Conservation (phyloP, 2,888 invertebrate species). For the Chirona hameri region DNA sequence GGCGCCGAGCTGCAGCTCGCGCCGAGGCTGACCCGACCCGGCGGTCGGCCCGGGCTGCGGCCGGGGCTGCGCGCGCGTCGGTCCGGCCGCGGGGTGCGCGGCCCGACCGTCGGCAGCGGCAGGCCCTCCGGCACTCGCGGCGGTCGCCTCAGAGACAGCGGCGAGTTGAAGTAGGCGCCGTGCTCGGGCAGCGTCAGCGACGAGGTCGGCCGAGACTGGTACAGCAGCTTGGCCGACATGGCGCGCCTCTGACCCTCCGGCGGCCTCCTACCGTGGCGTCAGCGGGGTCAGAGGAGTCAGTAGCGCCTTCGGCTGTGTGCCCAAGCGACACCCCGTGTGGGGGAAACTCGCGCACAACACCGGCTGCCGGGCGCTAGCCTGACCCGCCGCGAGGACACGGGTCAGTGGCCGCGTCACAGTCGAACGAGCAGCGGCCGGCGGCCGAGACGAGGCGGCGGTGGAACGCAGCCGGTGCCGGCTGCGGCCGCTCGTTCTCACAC, state of each 20-base stretch:
- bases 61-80: neutral
- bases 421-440: neutral
- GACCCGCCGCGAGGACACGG: neutral
- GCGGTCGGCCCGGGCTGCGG: neutral
- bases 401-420: neutral
- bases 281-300: too few species aligned
- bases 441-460: neutral
- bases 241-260: neutral
- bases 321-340: too few species aligned
- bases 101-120: neutral
- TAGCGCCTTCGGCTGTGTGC: too few species aligned
- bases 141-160: neutral
- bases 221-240: neutral
- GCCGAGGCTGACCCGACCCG: neutral
- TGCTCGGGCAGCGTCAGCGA: neutral
- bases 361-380: too few species aligned
- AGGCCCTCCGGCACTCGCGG: neutral
- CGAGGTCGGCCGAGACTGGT: neutral
- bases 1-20: neutral
- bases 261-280: neutral
- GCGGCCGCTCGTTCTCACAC: neutral
- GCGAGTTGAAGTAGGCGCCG: neutral
- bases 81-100: neutral
- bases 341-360: too few species aligned
- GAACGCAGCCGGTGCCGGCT: neutral